Evolutionary conservation across 1,140 invertebrate species (phyloP), one percentile per base, ranked within the genome.

Genomic region (Venturia canescens): DNA sequence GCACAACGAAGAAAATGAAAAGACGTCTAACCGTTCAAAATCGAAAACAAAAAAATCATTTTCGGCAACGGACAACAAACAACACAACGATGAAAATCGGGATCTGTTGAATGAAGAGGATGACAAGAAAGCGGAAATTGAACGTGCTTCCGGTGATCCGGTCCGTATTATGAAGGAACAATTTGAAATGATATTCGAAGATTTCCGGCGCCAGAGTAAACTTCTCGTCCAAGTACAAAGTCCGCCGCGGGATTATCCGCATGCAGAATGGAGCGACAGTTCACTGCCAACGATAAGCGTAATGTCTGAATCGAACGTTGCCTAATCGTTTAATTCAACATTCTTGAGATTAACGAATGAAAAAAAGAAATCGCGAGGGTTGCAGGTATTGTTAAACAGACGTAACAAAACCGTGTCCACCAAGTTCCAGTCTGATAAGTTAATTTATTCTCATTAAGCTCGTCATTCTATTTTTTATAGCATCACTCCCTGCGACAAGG

Each of bases 201-300:
- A 87, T 31, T 83, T 83, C 0, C 82, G 85, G 67, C 27, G 69
- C 16, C 86, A 88, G 66, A 85, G 78, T 79, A 83, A 80, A 60
- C 78, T 84, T 69, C 79, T 84, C 23, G 82, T 89, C 18, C 84
- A 83, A 13, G 50, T 87, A 69, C 88, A 87, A 11, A 87, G 87
- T 71, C 88, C 87, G 27, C 82, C 83, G 15, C 83, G 86, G 29
- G 70, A 84, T 48, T 89, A 80, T 84, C 87, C 86, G 11, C 69
- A 82, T 71, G 83, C 87, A n/a, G 83, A 89, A 74, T 88, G 85
- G 85, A 89, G 82, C 63, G 87, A 89, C 48, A 89, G 86, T 69
- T 85, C 85, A 26, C 76, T 88, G 44, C 83, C 82, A 27, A 87
- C 86, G 29, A 83, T 88, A 57, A 87, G 84, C 80, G 82, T 78